Evolutionary conservation across 1,140 invertebrate genomes (phyloP).

Genomic region (Drosophila carrolli): DNA sequence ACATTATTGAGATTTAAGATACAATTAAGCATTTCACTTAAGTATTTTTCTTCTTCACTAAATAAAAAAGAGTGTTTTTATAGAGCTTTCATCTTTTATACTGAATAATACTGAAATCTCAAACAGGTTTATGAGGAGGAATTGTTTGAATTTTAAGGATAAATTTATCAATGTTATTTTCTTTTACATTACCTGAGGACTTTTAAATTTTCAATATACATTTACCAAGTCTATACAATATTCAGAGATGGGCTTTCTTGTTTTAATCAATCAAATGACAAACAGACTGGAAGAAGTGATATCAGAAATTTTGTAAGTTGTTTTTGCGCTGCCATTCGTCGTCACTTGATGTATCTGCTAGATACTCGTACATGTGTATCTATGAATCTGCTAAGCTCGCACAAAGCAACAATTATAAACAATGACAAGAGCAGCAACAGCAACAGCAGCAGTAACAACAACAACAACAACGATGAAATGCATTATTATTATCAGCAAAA

Average conservation of each 20-base stretch:
- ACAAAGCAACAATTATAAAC: constrained; percentile 74
- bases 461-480: constrained; percentile 60
- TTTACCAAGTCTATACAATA: neutral
- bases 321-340: constrained; percentile 18
- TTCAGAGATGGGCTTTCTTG: neutral
- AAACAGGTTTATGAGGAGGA: too few relatives aligned
- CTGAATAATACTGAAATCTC: too few relatives aligned
- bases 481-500: constrained; percentile 81
- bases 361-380: constrained; percentile 57
- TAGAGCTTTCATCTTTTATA: too few relatives aligned
- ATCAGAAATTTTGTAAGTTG: constrained; percentile 19
- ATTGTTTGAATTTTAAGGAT: too few relatives aligned
- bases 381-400: constrained; percentile 51
- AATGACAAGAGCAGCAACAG: constrained; percentile 58
- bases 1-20: too few relatives aligned
- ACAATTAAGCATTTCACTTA: too few relatives aligned
- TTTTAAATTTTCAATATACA: too few relatives aligned
- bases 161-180: too few relatives aligned
- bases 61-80: too few relatives aligned
- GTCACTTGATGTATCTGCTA: constrained; percentile 19
- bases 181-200: too few relatives aligned
- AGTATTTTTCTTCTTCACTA: too few relatives aligned
- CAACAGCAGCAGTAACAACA: constrained; percentile 11
- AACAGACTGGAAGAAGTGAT: constrained; percentile 16
- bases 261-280: constrained; percentile 68